These are phyloP conservation scores for Nipponacmea schrenckii DNA, from an alignment of 2,888 invertebrate species.

Conservation along the genomic window DNA sequence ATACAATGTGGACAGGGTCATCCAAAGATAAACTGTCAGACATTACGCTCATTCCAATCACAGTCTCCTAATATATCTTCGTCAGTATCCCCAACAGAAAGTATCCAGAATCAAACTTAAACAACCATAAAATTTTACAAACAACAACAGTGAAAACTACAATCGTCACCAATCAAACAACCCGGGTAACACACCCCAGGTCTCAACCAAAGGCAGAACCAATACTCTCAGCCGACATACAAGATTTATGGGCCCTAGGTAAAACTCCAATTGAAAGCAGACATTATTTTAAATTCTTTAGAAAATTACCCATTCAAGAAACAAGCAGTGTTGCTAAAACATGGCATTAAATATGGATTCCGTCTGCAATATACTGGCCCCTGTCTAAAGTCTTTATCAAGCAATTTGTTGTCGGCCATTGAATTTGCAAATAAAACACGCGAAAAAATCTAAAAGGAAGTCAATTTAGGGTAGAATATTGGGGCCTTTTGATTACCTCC, in stretches of 20 bases:
- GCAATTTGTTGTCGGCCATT: constrained; percentile 3
- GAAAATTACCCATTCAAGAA: background rate
- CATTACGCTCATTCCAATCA: too few species aligned
- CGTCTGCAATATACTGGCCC: background rate
- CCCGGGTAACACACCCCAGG: too few species aligned
- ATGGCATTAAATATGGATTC: background rate
- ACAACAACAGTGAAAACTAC: too few species aligned
- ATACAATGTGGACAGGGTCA: background rate
- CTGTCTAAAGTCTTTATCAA: background rate
- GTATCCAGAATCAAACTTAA: too few species aligned
- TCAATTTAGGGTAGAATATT: background rate
- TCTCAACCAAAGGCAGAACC: too few species aligned
- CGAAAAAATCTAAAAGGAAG: background rate
- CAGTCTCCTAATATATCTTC: too few species aligned
- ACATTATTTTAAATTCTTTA: background rate
- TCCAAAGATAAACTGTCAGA: background rate
- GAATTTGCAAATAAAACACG: background rate
- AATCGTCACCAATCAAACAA: too few species aligned
- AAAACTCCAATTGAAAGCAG: background rate
- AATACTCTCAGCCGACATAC: too few species aligned
- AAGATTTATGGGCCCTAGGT: background rate
- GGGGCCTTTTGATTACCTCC: background rate
- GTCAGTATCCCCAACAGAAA: too few species aligned
- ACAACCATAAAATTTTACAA: too few species aligned
- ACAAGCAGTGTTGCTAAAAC: background rate